Evolutionary conservation across 2,113 vertebrate species (phyloP).

Genomic region (Triplophysa siluroides): DNA sequence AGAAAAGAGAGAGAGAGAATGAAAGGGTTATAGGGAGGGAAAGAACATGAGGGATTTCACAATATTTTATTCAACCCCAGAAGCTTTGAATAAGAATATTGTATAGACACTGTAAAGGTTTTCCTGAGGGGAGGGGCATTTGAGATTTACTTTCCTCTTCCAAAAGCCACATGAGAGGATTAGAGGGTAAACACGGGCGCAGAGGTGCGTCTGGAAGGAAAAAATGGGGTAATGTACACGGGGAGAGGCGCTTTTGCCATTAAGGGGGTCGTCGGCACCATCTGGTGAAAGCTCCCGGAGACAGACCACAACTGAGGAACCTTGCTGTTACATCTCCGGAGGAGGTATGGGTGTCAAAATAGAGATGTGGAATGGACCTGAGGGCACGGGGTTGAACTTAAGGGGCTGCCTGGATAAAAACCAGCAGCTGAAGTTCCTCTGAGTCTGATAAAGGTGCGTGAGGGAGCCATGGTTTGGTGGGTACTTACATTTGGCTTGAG

Average conservation of each 20-base stretch:
- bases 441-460: slow-evolving; percentile 25
- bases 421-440: slow-evolving; percentile 1
- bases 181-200: slow-evolving; percentile 32
- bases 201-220: slow-evolving; percentile 43
- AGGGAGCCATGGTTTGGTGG: background rate
- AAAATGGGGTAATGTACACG: slow-evolving; percentile 54
- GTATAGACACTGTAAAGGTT: slow-evolving; percentile 36
- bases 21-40: slow-evolving; percentile 45
- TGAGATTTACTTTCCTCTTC: slow-evolving; percentile 31
- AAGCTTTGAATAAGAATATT: slow-evolving; percentile 72
- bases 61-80: slow-evolving; percentile 73
- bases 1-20: slow-evolving; percentile 41
- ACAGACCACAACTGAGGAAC: slow-evolving; percentile 56
- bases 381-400: background rate
- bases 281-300: slow-evolving; percentile 57
- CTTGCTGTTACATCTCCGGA: slow-evolving; percentile 39
- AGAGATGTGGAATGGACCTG: slow-evolving; percentile 25
- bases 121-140: background rate
- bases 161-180: slow-evolving; percentile 40
- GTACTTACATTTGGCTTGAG: slow-evolving; percentile 76
- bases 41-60: slow-evolving; percentile 62
- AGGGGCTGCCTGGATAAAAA: slow-evolving; percentile 26
- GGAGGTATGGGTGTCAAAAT: slow-evolving; percentile 32
- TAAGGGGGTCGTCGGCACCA: slow-evolving; percentile 45
- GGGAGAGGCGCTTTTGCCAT: slow-evolving; percentile 55